phyloP scores from a whole-genome alignment of 1,140 invertebrate genomes.

The Aethina tumida region DNA sequence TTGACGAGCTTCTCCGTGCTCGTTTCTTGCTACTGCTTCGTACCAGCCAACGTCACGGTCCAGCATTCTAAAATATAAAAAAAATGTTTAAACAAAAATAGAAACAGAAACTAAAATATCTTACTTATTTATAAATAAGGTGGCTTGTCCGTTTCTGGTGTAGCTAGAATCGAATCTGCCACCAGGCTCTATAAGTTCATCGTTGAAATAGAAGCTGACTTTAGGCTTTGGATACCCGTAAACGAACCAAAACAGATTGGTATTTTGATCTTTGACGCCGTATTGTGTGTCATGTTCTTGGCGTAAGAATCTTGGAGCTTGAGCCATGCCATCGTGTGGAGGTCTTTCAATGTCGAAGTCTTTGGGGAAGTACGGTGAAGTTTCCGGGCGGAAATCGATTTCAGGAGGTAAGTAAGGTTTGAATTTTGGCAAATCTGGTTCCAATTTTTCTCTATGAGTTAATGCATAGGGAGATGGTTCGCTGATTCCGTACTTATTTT shows the following conservation, averaged over 20 bases:
- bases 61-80: constrained; percentile 53
- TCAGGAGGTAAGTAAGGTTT: constrained; percentile 68
- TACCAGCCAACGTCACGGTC: constrained; percentile 88
- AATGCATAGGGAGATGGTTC: constrained; percentile 83
- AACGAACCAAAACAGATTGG: constrained; percentile 82
- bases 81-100: no score
- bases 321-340: constrained; percentile 70
- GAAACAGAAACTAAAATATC: constrained; percentile 20
- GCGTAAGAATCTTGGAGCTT: constrained; percentile 71
- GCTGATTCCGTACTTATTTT: constrained; percentile 94
- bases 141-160: constrained; percentile 80
- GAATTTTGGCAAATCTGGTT: constrained; percentile 69
- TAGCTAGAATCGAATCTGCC: constrained; percentile 77
- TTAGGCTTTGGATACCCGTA: constrained; percentile 88
- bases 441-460: constrained; percentile 68
- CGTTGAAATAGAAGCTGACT: constrained; percentile 81
- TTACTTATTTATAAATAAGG: constrained; percentile 75
- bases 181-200: constrained; percentile 67
- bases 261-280: constrained; percentile 79
- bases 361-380: constrained; percentile 80
- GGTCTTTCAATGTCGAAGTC: constrained; percentile 84
- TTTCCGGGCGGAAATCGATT: constrained; percentile 77
- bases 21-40: constrained; percentile 86
- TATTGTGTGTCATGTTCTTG: constrained; percentile 79
- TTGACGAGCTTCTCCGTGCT: constrained; percentile 81